Evolutionary conservation across 2,888 invertebrate genomes (phyloP).

Genomic region (Plemyria rubiginata): DNA sequence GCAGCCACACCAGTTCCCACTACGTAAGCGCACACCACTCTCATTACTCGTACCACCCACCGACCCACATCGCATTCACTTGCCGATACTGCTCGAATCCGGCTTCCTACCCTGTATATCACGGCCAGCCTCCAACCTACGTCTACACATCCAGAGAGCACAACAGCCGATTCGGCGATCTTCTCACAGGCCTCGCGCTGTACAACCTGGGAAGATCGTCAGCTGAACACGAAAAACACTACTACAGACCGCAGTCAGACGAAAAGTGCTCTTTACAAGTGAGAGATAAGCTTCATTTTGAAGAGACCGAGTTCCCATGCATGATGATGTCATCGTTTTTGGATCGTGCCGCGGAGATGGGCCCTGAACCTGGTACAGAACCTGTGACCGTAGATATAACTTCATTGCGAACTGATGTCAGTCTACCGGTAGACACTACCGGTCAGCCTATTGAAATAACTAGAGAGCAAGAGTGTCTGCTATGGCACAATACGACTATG

Average conservation of each 20-base stretch:
- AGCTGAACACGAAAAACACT: slow-evolving; percentile 53
- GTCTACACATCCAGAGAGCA: slow-evolving; percentile 72
- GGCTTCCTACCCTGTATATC: slow-evolving; percentile 71
- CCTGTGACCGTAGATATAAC: slow-evolving; percentile 63
- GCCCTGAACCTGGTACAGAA: slow-evolving; percentile 32
- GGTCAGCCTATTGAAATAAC: slow-evolving; percentile 59
- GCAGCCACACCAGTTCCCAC: slow-evolving; percentile 41
- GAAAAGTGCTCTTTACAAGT: slow-evolving; percentile 74
- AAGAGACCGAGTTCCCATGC: slow-evolving; percentile 71
- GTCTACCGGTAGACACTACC: slow-evolving; percentile 44
- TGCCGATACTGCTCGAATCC: slow-evolving; percentile 66
- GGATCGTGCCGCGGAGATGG: slow-evolving; percentile 48
- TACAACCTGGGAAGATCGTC: slow-evolving; percentile 73
- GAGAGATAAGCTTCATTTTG: slow-evolving; percentile 61
- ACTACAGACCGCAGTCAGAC: slow-evolving; percentile 55
- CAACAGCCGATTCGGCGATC: slow-evolving; percentile 62
- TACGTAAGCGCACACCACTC: slow-evolving; percentile 67
- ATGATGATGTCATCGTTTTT: slow-evolving; percentile 75
- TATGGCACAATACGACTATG: slow-evolving; percentile 72
- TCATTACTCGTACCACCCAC: slow-evolving; percentile 74
- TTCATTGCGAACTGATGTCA: slow-evolving; percentile 50
- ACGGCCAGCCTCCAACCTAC: slow-evolving; percentile 68
- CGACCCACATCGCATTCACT: slow-evolving; percentile 63
- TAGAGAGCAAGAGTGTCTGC: slow-evolving; percentile 65
- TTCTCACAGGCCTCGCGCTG: slow-evolving; percentile 71